phyloP scores from a whole-genome alignment of 2,797 vertebrate species.

The Lagorchestes hirsutus region DNA sequence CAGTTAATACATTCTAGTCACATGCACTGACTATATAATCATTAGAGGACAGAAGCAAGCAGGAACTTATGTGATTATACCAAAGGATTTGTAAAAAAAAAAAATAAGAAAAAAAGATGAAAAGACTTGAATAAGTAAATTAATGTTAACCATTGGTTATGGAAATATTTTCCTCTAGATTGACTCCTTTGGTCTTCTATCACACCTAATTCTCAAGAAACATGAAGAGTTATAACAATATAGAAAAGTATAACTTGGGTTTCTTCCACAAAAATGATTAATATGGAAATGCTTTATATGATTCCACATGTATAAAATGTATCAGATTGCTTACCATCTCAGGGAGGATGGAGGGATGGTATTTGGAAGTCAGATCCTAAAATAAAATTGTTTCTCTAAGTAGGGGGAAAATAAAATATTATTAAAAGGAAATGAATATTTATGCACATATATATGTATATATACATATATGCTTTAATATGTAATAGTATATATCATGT shows the following conservation, averaged over 20 bases:
- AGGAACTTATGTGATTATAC: neutral
- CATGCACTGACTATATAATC: neutral
- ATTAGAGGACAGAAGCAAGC: neutral
- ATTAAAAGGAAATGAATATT: too few relatives aligned
- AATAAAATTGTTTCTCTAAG: neutral
- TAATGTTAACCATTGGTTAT: neutral
- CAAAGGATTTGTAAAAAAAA: neutral
- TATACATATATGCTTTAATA: neutral
- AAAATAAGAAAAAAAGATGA: neutral
- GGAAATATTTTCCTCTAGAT: neutral
- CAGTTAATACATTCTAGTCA: neutral
- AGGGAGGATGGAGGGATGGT: neutral
- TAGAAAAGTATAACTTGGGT: neutral
- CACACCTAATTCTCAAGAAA: neutral
- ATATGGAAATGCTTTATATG: neutral
- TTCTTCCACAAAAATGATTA: neutral
- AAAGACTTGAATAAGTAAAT: neutral
- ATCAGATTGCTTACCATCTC: neutral
- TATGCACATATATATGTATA: too few relatives aligned
- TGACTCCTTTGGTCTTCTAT: neutral
- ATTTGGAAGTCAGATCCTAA: neutral
- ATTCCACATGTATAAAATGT: neutral
- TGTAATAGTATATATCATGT: neutral
- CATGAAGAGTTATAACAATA: neutral
- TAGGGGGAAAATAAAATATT: neutral